Evolutionary conservation across 2,113 vertebrate species (phyloP).

Genomic region (Ornithorhynchus anatinus): DNA sequence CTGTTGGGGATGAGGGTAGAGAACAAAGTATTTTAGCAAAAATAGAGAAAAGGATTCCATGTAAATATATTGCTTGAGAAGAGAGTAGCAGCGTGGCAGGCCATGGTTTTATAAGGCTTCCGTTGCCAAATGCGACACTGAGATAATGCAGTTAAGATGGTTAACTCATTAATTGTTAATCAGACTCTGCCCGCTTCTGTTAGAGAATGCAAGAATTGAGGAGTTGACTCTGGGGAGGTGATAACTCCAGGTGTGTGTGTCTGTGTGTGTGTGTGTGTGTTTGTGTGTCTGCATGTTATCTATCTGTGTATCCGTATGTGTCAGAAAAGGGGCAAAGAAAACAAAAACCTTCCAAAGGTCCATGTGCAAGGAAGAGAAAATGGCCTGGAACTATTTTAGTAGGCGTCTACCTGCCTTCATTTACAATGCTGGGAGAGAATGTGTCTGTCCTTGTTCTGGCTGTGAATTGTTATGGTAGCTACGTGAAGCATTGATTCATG

Average conservation of each 20-base stretch:
- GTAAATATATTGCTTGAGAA: slow-evolving; percentile 65
- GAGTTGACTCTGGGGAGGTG: slow-evolving; percentile 16
- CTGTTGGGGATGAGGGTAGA: slow-evolving; percentile 26
- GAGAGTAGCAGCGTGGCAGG: slow-evolving; percentile 68
- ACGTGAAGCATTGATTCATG: neutral
- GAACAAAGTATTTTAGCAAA: slow-evolving; percentile 54
- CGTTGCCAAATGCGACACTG: slow-evolving; percentile 67
- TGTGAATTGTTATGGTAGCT: accelerated
- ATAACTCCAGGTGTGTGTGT: too few species aligned
- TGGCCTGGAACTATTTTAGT: neutral
- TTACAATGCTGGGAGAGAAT: neutral
- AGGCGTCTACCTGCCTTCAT: accelerated
- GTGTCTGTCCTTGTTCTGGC: accelerated
- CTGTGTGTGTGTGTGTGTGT: accelerated
- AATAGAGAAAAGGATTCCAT: slow-evolving; percentile 47
- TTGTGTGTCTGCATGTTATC: neutral
- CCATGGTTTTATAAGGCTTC: slow-evolving; percentile 82
- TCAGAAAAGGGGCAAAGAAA: neutral
- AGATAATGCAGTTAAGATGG: slow-evolving; percentile 61
- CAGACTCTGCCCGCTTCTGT: slow-evolving; percentile 55
- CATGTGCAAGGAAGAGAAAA: neutral
- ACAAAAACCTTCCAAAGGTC: neutral
- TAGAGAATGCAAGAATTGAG: slow-evolving; percentile 24
- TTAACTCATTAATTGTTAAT: slow-evolving; percentile 63
- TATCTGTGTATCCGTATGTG: slow-evolving; percentile 1